phyloP scores from a whole-genome alignment of 92 coral and sea anemone genomes.

The Bergia puertoricense region DNA sequence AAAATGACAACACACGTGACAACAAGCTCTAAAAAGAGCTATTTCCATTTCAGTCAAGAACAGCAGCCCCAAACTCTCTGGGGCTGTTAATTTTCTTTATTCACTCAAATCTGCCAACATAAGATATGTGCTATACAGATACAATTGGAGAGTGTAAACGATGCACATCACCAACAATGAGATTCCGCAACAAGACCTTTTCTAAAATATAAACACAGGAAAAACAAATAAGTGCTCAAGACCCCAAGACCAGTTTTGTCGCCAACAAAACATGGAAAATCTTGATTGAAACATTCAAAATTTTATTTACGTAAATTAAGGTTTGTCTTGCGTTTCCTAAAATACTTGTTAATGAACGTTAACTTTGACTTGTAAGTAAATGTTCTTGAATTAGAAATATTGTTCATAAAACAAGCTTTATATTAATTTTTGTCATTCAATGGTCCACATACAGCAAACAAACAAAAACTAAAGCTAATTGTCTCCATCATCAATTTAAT shows the following conservation, averaged over 20 bases:
- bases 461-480: too few relatives aligned
- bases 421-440: too few relatives aligned
- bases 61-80: background rate
- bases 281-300: too few relatives aligned
- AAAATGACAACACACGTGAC: background rate
- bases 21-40: slow-evolving; percentile 21
- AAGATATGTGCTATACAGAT: background rate
- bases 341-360: background rate
- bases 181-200: background rate
- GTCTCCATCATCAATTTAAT: background rate
- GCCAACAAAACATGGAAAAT: background rate
- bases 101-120: background rate
- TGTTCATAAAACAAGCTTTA: background rate
- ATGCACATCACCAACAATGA: background rate
- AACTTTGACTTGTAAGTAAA: background rate
- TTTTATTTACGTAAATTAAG: background rate
- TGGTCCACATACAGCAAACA: too few relatives aligned
- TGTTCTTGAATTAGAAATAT: too few relatives aligned
- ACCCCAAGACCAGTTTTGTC: background rate
- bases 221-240: too few relatives aligned
- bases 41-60: background rate
- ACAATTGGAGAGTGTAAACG: background rate
- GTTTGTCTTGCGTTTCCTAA: background rate
- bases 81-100: background rate
- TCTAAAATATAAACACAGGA: background rate